phyloP scores from a whole-genome alignment of 2,888 invertebrate genomes.

The Aleiodes leptofemur region DNA sequence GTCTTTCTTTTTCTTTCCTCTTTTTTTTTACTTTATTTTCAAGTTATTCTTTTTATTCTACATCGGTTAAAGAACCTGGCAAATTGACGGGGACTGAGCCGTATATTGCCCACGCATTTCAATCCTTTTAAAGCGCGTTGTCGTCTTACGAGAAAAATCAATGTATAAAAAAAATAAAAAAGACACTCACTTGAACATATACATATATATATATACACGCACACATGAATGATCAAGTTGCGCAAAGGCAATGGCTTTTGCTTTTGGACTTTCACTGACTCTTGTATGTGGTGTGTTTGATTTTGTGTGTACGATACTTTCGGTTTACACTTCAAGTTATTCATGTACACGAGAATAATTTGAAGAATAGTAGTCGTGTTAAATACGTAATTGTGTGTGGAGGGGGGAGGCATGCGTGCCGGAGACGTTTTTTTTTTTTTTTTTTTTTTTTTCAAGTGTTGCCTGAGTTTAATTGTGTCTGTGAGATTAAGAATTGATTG shows the following conservation, averaged over 20 bases:
- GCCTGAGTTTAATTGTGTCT: constrained; percentile 8
- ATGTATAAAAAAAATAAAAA: constrained; percentile 8
- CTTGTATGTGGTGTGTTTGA: constrained; percentile 43
- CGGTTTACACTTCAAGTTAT: constrained; percentile 5
- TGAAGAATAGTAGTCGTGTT: constrained; percentile 11
- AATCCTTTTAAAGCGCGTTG: constrained; percentile 37
- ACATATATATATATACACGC: constrained; percentile 56
- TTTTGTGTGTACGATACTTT: constrained; percentile 30
- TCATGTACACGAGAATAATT: constrained; percentile 5
- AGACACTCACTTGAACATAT: constrained; percentile 39
- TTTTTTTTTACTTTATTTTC: neutral
- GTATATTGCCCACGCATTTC: constrained; percentile 41
- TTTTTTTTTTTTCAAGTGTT: constrained; percentile 8
- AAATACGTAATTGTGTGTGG: constrained; percentile 25
- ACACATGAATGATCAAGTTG: constrained; percentile 61
- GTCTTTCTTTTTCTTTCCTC: no score
- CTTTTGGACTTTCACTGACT: constrained; percentile 68
- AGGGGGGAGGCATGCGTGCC: neutral
- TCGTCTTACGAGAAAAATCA: constrained; percentile 32
- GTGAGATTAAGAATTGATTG: constrained; percentile 13
- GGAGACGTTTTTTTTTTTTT: constrained; percentile 15
- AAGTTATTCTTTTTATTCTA: constrained; percentile 11
- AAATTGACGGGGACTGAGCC: constrained; percentile 28
- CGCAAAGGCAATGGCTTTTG: constrained; percentile 66
- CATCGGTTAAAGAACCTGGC: neutral